phyloP scores from a whole-genome alignment of 2,113 vertebrate species.

The Chloebia gouldiae region DNA sequence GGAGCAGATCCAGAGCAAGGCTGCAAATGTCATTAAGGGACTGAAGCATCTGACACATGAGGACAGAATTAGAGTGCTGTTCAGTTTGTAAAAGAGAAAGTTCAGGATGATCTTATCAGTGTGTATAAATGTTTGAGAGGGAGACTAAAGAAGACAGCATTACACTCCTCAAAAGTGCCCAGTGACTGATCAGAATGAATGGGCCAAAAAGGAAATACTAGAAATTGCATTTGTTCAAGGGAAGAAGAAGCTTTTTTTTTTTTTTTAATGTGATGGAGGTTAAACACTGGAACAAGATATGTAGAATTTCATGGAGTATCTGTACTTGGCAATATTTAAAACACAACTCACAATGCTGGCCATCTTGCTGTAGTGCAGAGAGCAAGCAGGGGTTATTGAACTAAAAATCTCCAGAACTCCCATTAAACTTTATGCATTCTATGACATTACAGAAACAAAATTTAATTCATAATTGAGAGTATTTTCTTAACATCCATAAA shows the following conservation, averaged over 20 bases:
- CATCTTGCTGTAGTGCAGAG: background rate
- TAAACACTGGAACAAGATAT: background rate
- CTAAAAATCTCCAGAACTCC: background rate
- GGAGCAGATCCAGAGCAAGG: background rate
- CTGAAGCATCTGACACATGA: background rate
- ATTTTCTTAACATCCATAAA: background rate
- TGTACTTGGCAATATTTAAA: background rate
- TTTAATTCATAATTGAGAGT: background rate
- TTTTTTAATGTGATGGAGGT: background rate
- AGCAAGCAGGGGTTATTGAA: background rate
- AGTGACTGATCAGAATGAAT: background rate
- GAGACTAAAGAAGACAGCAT: background rate
- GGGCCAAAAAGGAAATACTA: background rate
- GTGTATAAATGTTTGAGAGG: background rate
- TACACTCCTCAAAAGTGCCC: background rate
- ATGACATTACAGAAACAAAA: background rate
- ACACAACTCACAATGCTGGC: background rate
- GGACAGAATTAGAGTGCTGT: background rate
- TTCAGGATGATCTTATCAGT: background rate
- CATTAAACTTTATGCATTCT: background rate
- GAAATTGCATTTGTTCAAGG: background rate
- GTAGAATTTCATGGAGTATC: background rate
- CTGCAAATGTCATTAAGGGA: background rate
- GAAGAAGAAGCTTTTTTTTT: background rate
- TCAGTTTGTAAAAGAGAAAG: background rate